These are phyloP conservation scores for Lanius ludovicianus DNA, from an alignment of 2,113 vertebrate species.

Conservation along the genomic window DNA sequence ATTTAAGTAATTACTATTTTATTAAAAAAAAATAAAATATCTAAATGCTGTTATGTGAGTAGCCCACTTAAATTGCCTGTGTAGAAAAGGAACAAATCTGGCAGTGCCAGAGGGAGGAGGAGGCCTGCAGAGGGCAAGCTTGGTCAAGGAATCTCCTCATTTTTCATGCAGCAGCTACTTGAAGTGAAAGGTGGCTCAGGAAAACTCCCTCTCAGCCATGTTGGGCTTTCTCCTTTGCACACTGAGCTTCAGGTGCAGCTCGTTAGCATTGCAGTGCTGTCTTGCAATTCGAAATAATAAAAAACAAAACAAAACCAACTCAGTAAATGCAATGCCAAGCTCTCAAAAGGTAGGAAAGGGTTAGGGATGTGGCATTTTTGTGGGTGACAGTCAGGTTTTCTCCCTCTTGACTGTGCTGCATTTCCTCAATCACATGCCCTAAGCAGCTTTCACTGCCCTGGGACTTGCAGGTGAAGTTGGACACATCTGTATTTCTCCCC, in stretches of 20 bases:
- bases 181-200: neutral
- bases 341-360: neutral
- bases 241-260: neutral
- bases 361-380: neutral
- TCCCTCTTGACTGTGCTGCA: neutral
- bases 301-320: neutral
- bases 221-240: neutral
- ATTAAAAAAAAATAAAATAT: neutral
- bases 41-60: neutral
- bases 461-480: neutral
- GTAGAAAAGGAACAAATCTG: neutral
- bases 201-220: neutral
- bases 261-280: neutral
- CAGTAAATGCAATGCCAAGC: neutral
- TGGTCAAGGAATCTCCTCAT: slow-evolving; percentile 46
- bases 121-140: slow-evolving; percentile 72
- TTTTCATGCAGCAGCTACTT: fast-evolving
- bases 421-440: neutral
- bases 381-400: neutral
- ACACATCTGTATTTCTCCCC: neutral
- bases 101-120: neutral
- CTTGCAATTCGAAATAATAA: neutral
- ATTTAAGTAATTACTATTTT: neutral
- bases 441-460: neutral
- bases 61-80: neutral